Percentiles rank a stretch among this genome's conserved stretches.
These are phyloP conservation scores for Hyaena hyaena DNA, from an alignment of 2,113 vertebrate genomes.

Conservation along the genomic window DNA sequence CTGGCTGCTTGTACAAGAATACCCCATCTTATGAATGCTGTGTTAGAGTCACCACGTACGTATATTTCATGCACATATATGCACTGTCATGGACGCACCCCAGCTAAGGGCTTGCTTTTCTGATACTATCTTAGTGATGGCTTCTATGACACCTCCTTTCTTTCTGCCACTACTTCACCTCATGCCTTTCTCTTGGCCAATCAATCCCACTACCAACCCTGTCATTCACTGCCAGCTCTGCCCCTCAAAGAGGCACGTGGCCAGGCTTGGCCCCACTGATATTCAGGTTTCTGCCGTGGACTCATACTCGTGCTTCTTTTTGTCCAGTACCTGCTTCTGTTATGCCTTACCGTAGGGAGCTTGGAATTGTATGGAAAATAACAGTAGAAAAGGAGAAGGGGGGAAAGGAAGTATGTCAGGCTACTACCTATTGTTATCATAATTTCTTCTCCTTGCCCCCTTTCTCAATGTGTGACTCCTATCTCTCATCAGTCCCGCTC, in stretches of 20 bases:
- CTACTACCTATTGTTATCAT: not conserved
- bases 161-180: not conserved
- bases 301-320: not conserved
- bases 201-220: not conserved
- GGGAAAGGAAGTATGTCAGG: not conserved
- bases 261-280: not conserved
- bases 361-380: not conserved
- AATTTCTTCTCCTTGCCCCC: not conserved
- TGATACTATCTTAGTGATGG: not conserved
- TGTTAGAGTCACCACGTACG: not conserved
- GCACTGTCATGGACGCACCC: not conserved
- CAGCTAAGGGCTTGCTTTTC: not conserved
- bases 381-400: not conserved
- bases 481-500: not conserved
- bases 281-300: not conserved
- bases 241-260: not conserved
- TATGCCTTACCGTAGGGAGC: not conserved
- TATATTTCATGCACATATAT: not conserved
- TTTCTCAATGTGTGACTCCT: not conserved
- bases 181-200: not conserved
- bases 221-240: not conserved
- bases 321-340: not conserved
- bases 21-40: not conserved
- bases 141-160: not conserved
- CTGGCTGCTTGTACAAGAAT: not conserved